phyloP scores from a whole-genome alignment of 92 coral and sea anemone genomes.

The Porites rus region DNA sequence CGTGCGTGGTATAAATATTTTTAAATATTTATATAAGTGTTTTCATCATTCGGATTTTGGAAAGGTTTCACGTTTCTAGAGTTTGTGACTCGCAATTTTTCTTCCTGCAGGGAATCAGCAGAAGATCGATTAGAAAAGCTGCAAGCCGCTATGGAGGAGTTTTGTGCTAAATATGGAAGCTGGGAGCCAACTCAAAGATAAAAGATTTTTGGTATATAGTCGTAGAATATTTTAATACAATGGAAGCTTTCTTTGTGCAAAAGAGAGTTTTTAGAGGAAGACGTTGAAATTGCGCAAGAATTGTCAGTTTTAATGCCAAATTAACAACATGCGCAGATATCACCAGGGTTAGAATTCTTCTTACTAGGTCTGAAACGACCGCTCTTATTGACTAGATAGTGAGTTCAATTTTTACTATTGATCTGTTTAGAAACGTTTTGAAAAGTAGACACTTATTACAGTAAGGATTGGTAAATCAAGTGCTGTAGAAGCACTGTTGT shows the following conservation, averaged over 20 bases:
- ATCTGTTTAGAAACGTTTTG: no score
- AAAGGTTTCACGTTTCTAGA: neutral
- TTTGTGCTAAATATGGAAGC: slow-evolving; percentile 68
- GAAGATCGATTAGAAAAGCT: slow-evolving; percentile 91
- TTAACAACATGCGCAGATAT: no score
- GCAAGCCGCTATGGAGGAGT: slow-evolving; percentile 87
- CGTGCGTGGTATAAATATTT: no score
- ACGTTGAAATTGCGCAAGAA: neutral
- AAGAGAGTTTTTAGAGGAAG: neutral
- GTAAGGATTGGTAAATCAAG: no score
- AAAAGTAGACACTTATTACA: no score
- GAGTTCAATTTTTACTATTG: no score
- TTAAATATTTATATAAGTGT: no score
- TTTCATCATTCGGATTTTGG: neutral
- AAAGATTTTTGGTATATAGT: neutral
- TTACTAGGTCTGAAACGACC: no score
- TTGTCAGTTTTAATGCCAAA: neutral
- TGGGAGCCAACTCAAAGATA: slow-evolving; percentile 40
- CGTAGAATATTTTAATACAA: neutral
- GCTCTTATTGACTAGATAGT: no score
- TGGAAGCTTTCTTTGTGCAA: neutral
- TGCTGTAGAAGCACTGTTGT: no score
- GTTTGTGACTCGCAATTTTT: neutral
- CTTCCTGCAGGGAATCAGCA: slow-evolving; percentile 67
- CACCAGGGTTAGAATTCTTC: no score